A percentile compares a stretch with the other conserved stretches of the same genome.
These are phyloP conservation scores for Parasteatoda tepidariorum DNA, from an alignment of 1,140 invertebrate genomes.

Conservation along the genomic window DNA sequence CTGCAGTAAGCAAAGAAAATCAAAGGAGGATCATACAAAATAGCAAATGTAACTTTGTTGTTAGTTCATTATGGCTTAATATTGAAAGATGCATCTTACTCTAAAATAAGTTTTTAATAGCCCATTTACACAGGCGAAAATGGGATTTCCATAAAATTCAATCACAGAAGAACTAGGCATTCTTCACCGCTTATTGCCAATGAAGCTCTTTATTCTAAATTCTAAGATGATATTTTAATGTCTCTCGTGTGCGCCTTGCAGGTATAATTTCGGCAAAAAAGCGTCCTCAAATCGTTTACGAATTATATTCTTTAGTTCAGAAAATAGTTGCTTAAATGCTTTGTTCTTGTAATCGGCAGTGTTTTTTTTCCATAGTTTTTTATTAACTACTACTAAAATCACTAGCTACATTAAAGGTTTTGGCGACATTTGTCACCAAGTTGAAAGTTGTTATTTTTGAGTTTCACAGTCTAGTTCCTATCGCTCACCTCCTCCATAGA, in stretches of 20 bases:
- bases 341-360: background rate
- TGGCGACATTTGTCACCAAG: background rate
- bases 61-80: too few relatives aligned
- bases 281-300: background rate
- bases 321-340: background rate
- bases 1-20: background rate
- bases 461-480: background rate
- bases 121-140: too few relatives aligned
- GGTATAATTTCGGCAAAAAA: background rate
- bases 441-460: background rate
- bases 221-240: background rate
- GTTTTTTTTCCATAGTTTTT: background rate
- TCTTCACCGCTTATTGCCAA: background rate
- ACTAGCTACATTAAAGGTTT: background rate
- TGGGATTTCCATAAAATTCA: background rate
- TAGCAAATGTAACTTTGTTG: too few relatives aligned
- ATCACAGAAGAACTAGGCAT: background rate
- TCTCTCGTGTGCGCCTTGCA: background rate
- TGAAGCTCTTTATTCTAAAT: background rate
- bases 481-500: slow-evolving; percentile 50
- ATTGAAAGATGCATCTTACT: too few relatives aligned
- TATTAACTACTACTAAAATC: background rate
- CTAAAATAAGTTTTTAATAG: too few relatives aligned
- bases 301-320: background rate
- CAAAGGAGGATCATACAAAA: too few relatives aligned